Evolutionary conservation across 2,888 invertebrate species (phyloP).

Genomic region (Tenthredo mesomela): DNA sequence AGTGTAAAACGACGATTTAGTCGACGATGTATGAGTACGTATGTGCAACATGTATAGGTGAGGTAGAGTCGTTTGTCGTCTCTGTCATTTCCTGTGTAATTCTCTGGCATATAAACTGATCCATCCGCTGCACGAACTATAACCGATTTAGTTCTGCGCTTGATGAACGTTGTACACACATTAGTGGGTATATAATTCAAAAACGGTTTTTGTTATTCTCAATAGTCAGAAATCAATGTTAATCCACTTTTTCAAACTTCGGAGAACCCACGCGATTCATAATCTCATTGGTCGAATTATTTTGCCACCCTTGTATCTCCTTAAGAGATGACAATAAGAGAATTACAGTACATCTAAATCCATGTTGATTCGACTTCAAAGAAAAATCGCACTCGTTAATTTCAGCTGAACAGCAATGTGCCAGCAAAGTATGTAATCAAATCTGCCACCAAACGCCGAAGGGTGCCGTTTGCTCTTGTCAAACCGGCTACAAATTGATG

Average conservation of each 20-base stretch:
- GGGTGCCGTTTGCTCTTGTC: conserved; percentile 83
- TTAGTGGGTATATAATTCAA: background rate
- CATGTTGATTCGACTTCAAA: conserved; percentile 1
- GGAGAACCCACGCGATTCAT: background rate
- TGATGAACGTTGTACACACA: background rate
- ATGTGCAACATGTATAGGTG: background rate
- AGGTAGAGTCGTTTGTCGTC: conserved; percentile 5
- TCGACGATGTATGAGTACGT: background rate
- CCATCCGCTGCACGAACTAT: conserved; percentile 26
- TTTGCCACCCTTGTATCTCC: background rate
- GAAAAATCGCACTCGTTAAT: conserved; percentile 8
- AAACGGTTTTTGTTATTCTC: background rate
- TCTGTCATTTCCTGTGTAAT: conserved; percentile 41
- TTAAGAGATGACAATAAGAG: background rate
- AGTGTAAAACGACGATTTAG: conserved; percentile 31
- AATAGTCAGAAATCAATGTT: background rate
- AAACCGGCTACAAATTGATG: conserved; percentile 70
- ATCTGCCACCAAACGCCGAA: conserved; percentile 77
- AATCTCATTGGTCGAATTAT: background rate
- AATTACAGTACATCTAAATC: background rate
- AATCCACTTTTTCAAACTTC: background rate
- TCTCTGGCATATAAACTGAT: conserved; percentile 29
- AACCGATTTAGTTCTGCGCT: conserved; percentile 7
- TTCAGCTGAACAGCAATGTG: conserved; percentile 44
- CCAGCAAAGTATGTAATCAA: conserved; percentile 72